A percentile compares a stretch with the other conserved stretches of the same genome.
Evolutionary conservation across 2,797 vertebrate genomes (phyloP).

Genomic region (Melanotaenia pygmaea): DNA sequence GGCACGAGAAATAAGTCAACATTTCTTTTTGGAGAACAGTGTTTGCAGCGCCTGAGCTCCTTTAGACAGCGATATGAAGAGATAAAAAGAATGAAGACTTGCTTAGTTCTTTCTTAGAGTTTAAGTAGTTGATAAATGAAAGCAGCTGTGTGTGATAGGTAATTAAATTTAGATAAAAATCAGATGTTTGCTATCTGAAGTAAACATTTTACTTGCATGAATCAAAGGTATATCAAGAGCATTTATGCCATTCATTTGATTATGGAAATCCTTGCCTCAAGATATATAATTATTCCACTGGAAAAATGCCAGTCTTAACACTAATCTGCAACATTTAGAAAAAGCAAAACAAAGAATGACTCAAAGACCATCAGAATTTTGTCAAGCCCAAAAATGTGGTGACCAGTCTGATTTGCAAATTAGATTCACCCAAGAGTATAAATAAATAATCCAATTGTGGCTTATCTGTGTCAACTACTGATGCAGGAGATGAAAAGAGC

Average conservation of each 20-base stretch:
- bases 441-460: constrained; percentile 51
- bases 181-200: constrained; percentile 17
- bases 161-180: constrained; percentile 39
- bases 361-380: background rate
- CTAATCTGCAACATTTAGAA: background rate
- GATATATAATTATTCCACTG: background rate
- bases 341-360: background rate
- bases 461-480: constrained; percentile 39
- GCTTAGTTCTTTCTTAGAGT: constrained; percentile 15
- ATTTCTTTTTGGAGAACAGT: constrained; percentile 3
- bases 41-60: background rate
- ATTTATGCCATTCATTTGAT: constrained; percentile 11
- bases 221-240: constrained; percentile 21
- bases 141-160: constrained; percentile 12
- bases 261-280: constrained; percentile 8
- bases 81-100: constrained; percentile 32
- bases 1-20: background rate
- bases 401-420: constrained; percentile 27
- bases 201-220: constrained; percentile 24
- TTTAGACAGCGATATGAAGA: constrained; percentile 19
- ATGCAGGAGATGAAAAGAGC: constrained; percentile 45
- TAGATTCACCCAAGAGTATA: constrained; percentile 21
- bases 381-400: background rate
- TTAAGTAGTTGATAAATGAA: constrained; percentile 34
- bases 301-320: constrained; percentile 5